These are phyloP conservation scores for Trochalopteron elliotii DNA, from an alignment of 2,113 vertebrate genomes.

Conservation along the genomic window DNA sequence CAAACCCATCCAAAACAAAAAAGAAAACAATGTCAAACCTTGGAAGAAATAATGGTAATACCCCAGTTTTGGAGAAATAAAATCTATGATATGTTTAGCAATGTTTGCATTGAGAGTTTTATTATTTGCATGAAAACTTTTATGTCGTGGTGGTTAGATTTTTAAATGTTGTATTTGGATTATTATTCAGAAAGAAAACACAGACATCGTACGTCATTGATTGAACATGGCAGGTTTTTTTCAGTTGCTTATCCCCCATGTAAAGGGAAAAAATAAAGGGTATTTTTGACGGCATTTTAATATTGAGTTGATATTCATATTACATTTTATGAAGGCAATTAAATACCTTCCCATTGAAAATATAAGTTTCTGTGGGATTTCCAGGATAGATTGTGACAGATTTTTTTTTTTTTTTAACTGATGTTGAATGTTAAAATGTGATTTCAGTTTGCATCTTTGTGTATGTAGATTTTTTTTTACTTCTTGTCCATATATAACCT, in stretches of 20 bases:
- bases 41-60: background rate
- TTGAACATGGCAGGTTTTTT: background rate
- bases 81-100: background rate
- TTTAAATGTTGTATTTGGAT: background rate
- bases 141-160: background rate
- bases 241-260: background rate
- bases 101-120: background rate
- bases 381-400: background rate
- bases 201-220: background rate
- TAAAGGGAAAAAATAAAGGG: background rate
- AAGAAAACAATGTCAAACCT: background rate
- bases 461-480: background rate
- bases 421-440: background rate
- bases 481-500: background rate
- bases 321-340: background rate
- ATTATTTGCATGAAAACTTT: background rate
- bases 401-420: background rate
- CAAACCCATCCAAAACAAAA: background rate
- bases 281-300: background rate
- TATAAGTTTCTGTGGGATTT: background rate
- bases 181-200: background rate
- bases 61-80: background rate
- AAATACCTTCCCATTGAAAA: background rate
- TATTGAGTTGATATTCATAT: background rate
- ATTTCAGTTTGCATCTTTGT: background rate